Evolutionary conservation across 2,113 vertebrate genomes (phyloP), one percentile per base, ranked within the genome.

Genomic region (Gopherus evgoodei): DNA sequence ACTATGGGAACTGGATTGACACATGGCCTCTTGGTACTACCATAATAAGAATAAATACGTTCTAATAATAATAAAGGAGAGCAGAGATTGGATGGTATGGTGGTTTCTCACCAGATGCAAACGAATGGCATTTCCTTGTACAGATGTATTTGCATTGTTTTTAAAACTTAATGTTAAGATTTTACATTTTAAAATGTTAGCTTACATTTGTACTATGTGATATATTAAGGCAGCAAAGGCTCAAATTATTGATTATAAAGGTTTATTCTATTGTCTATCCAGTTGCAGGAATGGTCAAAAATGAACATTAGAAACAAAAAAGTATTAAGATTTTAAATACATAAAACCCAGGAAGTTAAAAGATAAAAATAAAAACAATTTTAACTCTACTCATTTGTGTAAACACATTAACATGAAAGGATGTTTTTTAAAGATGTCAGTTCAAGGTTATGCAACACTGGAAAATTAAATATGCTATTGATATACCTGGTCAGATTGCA

Each of bases 361-460:
- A 79, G 47, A 2, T 29, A 57, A 21, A 35, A 83, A 78, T 89
- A 92, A 87, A 47, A 31, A 5, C 14, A 96, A 49, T n/a, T 88
- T 31, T 84, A 89, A 88, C 84, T 92, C 93, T 86, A 88, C 90
- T 38, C 27, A 80, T 47, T 88, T 91, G 44, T 35, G 88, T 80
- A 88, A 81, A 83, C 85, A 88, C 4, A 82, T 87, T 79, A 86
- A 62, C 54, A 86, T 88, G 79, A 75, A 54, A 91, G 87, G 16
- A 35, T 87, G 2, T 27, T 72, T 38, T 72, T 38, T 22, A 72
- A 72, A 19, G 6, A 38, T 38, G 35, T 21, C 35, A 69, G 31
- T 69, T 69, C 65, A 72, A 72, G 16, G 1, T 1, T 29, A 1
- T 6, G 14, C 6, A 38, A 91, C 24, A 53, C 0, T 2, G 35